phyloP scores from a whole-genome alignment of 2,113 vertebrate species.

The Tursiops truncatus region DNA sequence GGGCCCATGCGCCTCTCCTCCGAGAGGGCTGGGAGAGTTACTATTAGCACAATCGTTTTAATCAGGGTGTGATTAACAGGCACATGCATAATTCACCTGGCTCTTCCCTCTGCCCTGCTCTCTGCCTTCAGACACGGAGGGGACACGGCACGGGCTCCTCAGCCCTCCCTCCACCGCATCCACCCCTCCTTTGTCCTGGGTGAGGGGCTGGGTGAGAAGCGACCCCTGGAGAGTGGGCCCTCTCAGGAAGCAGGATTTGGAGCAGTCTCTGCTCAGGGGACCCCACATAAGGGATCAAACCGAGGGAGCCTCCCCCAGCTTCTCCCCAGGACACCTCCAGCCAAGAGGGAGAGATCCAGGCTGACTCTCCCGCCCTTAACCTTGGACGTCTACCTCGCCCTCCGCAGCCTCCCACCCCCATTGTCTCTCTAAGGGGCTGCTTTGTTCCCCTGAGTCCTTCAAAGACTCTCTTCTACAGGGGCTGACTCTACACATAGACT shows the following conservation, averaged over 20 bases:
- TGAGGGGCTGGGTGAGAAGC: no score
- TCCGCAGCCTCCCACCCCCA: no score
- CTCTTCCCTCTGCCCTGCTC: background rate
- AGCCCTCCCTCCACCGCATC: background rate
- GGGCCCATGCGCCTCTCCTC: background rate
- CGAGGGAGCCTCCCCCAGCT: background rate
- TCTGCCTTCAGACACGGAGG: background rate
- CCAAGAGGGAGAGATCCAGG: background rate
- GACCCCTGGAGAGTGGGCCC: background rate
- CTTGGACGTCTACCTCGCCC: rapidly evolving
- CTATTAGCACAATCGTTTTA: constrained; percentile 63
- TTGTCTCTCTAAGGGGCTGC: background rate
- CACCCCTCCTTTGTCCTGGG: background rate
- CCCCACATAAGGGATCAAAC: background rate
- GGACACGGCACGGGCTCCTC: background rate
- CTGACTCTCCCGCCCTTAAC: background rate
- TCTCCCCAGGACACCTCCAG: background rate
- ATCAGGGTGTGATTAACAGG: no score
- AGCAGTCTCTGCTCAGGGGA: background rate
- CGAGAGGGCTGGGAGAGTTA: background rate
- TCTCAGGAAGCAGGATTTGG: background rate
- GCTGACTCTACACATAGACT: no score
- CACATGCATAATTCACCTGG: constrained; percentile 27
- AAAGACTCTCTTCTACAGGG: rapidly evolving
- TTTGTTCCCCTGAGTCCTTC: background rate